A percentile compares a stretch with the other conserved stretches of the same genome.
These are phyloP conservation scores for Wiebesia pumilae DNA, from an alignment of 1,140 invertebrate species.

Conservation along the genomic window DNA sequence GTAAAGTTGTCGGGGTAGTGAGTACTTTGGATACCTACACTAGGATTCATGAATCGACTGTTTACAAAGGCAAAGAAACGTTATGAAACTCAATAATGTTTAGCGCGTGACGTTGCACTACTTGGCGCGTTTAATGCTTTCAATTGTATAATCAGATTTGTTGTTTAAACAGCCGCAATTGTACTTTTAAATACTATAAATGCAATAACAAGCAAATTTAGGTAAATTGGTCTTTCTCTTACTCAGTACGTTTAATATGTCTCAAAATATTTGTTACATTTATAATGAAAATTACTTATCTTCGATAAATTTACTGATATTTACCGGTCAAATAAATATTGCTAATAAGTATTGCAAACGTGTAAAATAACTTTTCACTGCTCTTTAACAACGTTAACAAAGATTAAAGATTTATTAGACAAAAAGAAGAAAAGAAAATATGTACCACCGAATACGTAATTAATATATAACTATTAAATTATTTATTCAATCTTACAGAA, in stretches of 20 bases:
- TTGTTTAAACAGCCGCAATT: background rate
- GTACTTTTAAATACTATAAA: background rate
- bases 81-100: background rate
- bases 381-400: too few relatives aligned
- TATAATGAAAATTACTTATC: background rate
- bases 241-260: background rate
- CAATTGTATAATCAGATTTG: too few relatives aligned
- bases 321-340: too few relatives aligned
- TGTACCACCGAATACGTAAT: too few relatives aligned
- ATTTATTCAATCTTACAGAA: too few relatives aligned
- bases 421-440: too few relatives aligned
- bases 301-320: too few relatives aligned
- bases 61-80: conserved; percentile 31
- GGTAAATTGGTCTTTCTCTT: background rate
- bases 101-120: background rate
- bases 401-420: too few relatives aligned
- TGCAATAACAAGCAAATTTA: background rate
- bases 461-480: too few relatives aligned
- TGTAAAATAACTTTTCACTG: too few relatives aligned
- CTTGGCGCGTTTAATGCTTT: background rate
- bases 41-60: conserved; percentile 22
- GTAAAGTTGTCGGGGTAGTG: background rate
- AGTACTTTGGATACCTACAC: background rate
- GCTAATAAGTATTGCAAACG: too few relatives aligned
- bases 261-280: background rate